A percentile compares a stretch with the other conserved stretches of the same genome.
Evolutionary conservation across 2,113 vertebrate genomes (phyloP).

Genomic region (Mus pahari): DNA sequence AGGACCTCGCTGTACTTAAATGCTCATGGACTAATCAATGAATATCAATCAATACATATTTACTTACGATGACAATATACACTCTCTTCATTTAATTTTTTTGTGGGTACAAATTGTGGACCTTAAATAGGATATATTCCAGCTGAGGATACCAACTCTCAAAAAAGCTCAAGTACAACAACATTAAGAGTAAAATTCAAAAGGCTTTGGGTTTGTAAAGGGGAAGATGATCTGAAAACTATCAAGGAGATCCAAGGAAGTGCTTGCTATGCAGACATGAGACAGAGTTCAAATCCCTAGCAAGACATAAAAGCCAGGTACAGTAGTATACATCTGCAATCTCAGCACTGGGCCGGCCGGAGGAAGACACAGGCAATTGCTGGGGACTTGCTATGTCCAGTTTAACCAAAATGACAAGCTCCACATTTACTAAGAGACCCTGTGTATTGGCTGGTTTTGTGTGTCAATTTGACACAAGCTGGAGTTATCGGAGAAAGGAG

Average conservation of each 20-base stretch:
- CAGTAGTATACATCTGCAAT: not conserved
- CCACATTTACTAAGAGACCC: not conserved
- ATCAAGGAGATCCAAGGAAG: not conserved
- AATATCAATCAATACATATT: not conserved
- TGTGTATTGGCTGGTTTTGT: not conserved
- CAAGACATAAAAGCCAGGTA: not conserved
- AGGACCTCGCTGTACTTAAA: not conserved
- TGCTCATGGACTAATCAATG: not conserved
- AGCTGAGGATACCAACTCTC: not conserved
- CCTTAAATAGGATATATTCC: not conserved
- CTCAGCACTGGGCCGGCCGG: not conserved
- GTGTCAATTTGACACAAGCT: too few relatives aligned
- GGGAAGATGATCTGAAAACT: not conserved
- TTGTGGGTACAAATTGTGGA: not conserved
- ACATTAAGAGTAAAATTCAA: not conserved
- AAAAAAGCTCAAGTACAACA: constrained; percentile 17
- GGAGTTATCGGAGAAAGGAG: too few relatives aligned
- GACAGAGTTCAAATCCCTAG: not conserved
- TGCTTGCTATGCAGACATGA: not conserved
- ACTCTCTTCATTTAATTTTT: not conserved
- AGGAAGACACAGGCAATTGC: not conserved
- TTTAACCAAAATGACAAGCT: not conserved
- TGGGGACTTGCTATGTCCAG: not conserved
- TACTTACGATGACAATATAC: not conserved
- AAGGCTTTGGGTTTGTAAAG: not conserved